These are phyloP conservation scores for Cosmia trapezina DNA, from an alignment of 2,888 invertebrate genomes.

Conservation along the genomic window DNA sequence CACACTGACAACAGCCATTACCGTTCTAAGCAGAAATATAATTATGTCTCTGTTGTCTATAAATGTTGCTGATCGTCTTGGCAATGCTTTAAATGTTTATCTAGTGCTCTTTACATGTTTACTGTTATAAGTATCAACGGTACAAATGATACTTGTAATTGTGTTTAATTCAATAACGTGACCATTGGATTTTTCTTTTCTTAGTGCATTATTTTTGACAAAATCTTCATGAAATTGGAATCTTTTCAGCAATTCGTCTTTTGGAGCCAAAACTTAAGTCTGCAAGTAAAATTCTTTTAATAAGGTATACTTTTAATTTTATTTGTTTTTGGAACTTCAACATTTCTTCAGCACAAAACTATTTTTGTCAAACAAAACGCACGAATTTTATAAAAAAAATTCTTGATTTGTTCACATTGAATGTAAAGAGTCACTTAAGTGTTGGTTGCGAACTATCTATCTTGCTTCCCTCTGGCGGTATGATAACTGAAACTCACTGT, in stretches of 20 bases:
- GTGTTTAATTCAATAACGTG: conserved; percentile 5
- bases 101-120: conserved; percentile 77
- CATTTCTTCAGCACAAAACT: conserved; percentile 11
- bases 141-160: conserved; percentile 43
- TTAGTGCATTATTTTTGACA: conserved; percentile 57
- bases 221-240: conserved; percentile 17
- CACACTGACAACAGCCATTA: conserved; percentile 76
- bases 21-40: conserved; percentile 58
- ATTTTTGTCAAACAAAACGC: conserved; percentile 57
- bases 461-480: conserved; percentile 80
- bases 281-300: conserved; percentile 36
- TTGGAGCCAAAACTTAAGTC: conserved; percentile 4
- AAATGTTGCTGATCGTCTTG: conserved; percentile 85
- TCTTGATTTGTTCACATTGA: conserved; percentile 36
- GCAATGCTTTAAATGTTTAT: conserved; percentile 86
- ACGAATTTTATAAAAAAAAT: conserved; percentile 37
- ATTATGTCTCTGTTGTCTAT: conserved; percentile 76
- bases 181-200: conserved; percentile 3
- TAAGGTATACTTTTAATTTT: not conserved
- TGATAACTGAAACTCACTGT: conserved; percentile 74
- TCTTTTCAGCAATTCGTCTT: conserved; percentile 7
- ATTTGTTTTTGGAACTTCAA: not conserved
- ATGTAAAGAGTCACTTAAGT: conserved; percentile 79
- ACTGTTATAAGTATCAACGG: conserved; percentile 35
- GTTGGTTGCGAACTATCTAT: conserved; percentile 80